Percentiles rank a stretch among this genome's conserved stretches.
These are phyloP conservation scores for Meiosimyza platycephala DNA, from an alignment of 2,888 invertebrate genomes.

Conservation along the genomic window DNA sequence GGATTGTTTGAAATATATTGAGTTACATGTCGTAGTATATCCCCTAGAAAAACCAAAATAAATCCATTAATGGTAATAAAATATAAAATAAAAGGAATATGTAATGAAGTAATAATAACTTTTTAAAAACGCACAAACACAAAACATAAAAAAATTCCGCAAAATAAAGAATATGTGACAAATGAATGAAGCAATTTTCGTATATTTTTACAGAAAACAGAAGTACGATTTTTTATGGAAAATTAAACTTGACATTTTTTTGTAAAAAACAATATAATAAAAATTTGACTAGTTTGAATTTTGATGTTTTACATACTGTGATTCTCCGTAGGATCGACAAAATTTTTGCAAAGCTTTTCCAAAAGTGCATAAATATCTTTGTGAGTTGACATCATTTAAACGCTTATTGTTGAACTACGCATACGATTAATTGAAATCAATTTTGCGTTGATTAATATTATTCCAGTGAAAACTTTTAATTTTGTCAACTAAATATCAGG, in stretches of 20 bases:
- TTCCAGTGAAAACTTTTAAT: too few species aligned
- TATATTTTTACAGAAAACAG: conserved; percentile 6
- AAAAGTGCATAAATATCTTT: conserved; percentile 58
- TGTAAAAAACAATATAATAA: too few species aligned
- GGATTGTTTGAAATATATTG: conserved; percentile 58
- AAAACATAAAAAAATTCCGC: conserved; percentile 18
- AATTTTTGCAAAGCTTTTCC: conserved; percentile 55
- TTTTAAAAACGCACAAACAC: conserved; percentile 16
- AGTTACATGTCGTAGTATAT: conserved; percentile 55
- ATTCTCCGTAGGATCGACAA: conserved; percentile 49
- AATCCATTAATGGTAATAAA: not conserved
- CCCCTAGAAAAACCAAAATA: conserved; percentile 45
- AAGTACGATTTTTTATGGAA: not conserved
- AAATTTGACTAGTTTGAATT: too few species aligned
- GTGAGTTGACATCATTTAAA: conserved; percentile 38
- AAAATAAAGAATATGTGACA: conserved; percentile 12
- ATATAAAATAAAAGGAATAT: not conserved
- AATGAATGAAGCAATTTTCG: conserved; percentile 2
- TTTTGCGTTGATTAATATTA: not conserved
- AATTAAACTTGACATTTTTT: not conserved
- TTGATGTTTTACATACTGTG: conserved; percentile 49
- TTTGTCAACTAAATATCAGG: too few species aligned
- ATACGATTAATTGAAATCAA: not conserved
- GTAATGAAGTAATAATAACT: not conserved
- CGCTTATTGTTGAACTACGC: too few species aligned